phyloP scores from a whole-genome alignment of 2,888 invertebrate genomes.

The Synergus laeviventris region DNA sequence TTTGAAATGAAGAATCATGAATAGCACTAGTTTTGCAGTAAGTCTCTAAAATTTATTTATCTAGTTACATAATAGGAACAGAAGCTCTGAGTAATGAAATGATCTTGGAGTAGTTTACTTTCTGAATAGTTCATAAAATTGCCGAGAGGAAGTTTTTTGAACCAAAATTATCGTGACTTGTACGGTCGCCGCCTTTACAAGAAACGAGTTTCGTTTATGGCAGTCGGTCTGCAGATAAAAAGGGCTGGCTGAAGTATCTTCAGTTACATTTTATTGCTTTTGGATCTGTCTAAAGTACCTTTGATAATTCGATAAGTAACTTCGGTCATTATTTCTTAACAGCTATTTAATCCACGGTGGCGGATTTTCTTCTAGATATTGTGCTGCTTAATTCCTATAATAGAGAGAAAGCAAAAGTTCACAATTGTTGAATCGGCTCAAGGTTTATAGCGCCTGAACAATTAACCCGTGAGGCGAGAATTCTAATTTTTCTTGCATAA shows the following conservation, averaged over 20 bases:
- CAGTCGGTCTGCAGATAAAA: slow-evolving; percentile 41
- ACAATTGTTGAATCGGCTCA: background rate
- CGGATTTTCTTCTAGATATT: slow-evolving; percentile 2
- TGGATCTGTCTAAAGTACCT: slow-evolving; percentile 46
- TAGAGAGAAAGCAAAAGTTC: background rate
- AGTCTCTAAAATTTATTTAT: background rate
- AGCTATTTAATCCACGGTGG: slow-evolving; percentile 19
- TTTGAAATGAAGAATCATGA: background rate
- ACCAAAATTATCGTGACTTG: slow-evolving; percentile 1
- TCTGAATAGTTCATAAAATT: background rate
- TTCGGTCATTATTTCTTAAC: slow-evolving; percentile 2
- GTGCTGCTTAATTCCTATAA: background rate
- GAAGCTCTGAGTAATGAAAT: background rate
- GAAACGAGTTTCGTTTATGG: slow-evolving; percentile 43
- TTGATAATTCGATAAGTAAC: slow-evolving; percentile 47
- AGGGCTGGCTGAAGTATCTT: slow-evolving; percentile 24
- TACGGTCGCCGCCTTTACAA: background rate
- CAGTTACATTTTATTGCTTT: slow-evolving; percentile 56
- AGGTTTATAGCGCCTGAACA: background rate
- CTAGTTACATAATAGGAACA: background rate
- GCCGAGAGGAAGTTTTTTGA: background rate
- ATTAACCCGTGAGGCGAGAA: background rate
- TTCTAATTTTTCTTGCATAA: background rate
- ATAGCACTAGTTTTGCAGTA: background rate
- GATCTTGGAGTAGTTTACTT: background rate